Evolutionary conservation across 2,888 invertebrate genomes (phyloP), one percentile per base, ranked within the genome.

Genomic region (Arrhopalites spinosus): DNA sequence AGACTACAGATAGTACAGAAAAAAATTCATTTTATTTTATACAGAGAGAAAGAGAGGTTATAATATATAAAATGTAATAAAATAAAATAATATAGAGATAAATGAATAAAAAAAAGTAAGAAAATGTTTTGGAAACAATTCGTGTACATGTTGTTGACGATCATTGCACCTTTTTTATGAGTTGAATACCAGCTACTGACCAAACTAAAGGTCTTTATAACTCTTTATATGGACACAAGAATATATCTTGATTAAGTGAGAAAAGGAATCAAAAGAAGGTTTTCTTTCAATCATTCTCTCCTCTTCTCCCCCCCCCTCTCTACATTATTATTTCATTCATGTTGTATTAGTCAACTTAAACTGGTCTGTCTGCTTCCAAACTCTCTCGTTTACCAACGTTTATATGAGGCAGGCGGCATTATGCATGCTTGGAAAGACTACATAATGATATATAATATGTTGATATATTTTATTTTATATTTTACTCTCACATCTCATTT

Each of bases 191-290:
- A 11, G 36, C 36, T 36, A 36, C 36, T 36, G 36, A 70, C n/a
- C n/a, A n/a, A n/a, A n/a, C n/a, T n/a, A n/a, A 30, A 56, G 25
- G 29, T 53, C 53, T 70, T 29, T 56, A 29, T 15, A 70, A 70
- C 50, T 70, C 70, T 70, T 70, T 70, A 70, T 47, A 70, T 70
- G 70, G 70, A 70, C 36, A 70, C 1, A 30, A 56, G 59, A 61
- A 13, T 36, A 36, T 36, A 17, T 43, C 20, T 25, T 47, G 68
- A 68, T 68, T 68, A 67, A 67, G 66, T 67, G 66, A 67, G 66
- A 43, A 67, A 67, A 67, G 17, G 43, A 67, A 43, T 67, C 66
- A 67, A 67, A 23, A 67, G 43, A 36, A 36, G 66, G 43, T 67
- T 30, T 67, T 67, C 20, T 43, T 67, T 67, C 66, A 43, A 67